Evolutionary conservation across 2,888 invertebrate genomes (phyloP).

Genomic region (Tricholauxania praeusta): DNA sequence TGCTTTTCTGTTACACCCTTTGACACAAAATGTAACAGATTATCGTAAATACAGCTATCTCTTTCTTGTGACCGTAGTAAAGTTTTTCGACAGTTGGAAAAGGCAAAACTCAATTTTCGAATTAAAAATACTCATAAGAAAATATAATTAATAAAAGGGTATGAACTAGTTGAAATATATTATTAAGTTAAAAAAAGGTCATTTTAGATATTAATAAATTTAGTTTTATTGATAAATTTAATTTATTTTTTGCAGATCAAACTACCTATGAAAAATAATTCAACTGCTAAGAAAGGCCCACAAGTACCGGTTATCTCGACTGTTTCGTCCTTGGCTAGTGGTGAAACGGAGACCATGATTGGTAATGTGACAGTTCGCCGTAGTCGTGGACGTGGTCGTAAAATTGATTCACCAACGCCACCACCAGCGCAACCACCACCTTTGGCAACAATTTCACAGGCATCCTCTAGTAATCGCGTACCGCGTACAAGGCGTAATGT

Average conservation of each 20-base stretch:
- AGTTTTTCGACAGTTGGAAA: too few relatives aligned
- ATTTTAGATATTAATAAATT: neutral
- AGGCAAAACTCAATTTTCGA: too few relatives aligned
- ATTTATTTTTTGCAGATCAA: conserved; percentile 43
- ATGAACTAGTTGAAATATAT: too few relatives aligned
- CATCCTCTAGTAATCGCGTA: conserved; percentile 48
- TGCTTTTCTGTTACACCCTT: too few relatives aligned
- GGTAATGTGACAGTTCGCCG: conserved; percentile 59
- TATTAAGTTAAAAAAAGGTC: conserved; percentile 2
- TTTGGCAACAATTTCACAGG: conserved; percentile 35
- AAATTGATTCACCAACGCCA: conserved; percentile 54
- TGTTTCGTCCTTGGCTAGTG: conserved; percentile 77
- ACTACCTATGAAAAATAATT: conserved; percentile 48
- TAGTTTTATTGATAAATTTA: neutral
- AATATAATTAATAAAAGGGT: too few relatives aligned
- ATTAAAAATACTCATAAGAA: too few relatives aligned
- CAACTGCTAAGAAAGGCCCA: conserved; percentile 57
- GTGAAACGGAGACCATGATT: conserved; percentile 60
- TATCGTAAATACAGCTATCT: neutral
- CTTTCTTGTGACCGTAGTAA: neutral
- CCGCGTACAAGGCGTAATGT: conserved; percentile 55
- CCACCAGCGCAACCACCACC: conserved; percentile 44
- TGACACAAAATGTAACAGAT: conserved; percentile 14
- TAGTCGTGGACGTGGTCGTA: conserved; percentile 58
- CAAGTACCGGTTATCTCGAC: conserved; percentile 79